Evolutionary conservation across 2,888 invertebrate species (phyloP).

Genomic region (Brachyptera risi): DNA sequence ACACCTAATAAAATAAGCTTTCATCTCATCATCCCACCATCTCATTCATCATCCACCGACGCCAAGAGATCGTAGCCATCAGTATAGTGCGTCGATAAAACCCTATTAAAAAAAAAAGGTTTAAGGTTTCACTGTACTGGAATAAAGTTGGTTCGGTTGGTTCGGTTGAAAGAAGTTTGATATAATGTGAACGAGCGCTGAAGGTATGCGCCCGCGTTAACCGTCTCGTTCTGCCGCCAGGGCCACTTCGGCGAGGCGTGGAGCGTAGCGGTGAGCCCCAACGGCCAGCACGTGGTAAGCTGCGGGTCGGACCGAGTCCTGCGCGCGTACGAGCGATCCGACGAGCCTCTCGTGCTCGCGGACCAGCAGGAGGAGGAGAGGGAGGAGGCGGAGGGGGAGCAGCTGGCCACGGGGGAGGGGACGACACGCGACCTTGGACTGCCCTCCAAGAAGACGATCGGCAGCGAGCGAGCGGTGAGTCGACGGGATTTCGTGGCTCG

Average conservation of each 20-base stretch:
- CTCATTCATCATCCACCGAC: too few species aligned
- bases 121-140: too few species aligned
- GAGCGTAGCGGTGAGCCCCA: constrained; percentile 70
- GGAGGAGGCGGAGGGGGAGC: constrained; percentile 69
- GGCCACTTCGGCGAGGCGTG: constrained; percentile 81
- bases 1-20: too few species aligned
- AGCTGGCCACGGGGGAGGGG: constrained; percentile 66
- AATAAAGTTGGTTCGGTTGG: too few species aligned
- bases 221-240: constrained; percentile 51
- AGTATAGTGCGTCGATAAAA: too few species aligned
- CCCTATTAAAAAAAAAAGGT: too few species aligned
- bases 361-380: constrained; percentile 81
- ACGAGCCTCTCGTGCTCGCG: constrained; percentile 86
- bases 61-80: too few species aligned
- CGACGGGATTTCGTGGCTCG: too few species aligned
- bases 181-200: too few species aligned
- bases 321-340: constrained; percentile 78
- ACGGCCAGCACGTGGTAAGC: constrained; percentile 71
- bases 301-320: constrained; percentile 87
- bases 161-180: too few species aligned
- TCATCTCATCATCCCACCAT: too few species aligned
- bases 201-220: not conserved
- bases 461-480: constrained; percentile 80
- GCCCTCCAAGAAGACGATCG: constrained; percentile 83
- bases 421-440: constrained; percentile 64